Evolutionary conservation across 2,113 vertebrate genomes (phyloP).

Genomic region (Charadrius vociferus): DNA sequence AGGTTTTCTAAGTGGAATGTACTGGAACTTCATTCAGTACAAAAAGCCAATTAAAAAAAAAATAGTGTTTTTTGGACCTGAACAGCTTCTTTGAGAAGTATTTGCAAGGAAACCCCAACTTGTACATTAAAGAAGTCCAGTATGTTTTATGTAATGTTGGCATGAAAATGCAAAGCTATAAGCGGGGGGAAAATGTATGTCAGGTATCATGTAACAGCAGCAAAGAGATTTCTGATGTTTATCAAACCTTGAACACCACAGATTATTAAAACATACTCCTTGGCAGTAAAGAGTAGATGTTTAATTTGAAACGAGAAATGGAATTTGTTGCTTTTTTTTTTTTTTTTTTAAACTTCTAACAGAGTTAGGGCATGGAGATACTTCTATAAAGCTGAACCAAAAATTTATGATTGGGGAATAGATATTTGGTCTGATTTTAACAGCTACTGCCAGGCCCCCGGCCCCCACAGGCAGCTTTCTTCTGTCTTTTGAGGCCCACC

Average conservation of each 20-base stretch:
- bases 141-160: slow-evolving; percentile 46
- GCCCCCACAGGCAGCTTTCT: slow-evolving; percentile 7
- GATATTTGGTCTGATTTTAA: background rate
- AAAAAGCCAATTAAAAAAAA: background rate
- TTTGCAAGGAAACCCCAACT: background rate
- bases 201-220: slow-evolving; percentile 32
- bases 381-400: too few relatives aligned
- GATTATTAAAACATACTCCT: slow-evolving; percentile 72
- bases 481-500: slow-evolving; percentile 18
- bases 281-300: slow-evolving; percentile 58
- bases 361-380: too few relatives aligned
- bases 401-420: too few relatives aligned
- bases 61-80: background rate
- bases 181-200: background rate
- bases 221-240: slow-evolving; percentile 61
- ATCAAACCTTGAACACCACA: slow-evolving; percentile 46
- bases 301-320: slow-evolving; percentile 68
- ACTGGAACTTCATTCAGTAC: background rate
- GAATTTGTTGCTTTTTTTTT: slow-evolving; percentile 62
- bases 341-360: too few relatives aligned
- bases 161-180: background rate
- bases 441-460: background rate
- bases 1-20: background rate
- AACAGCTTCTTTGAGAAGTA: background rate
- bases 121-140: background rate